phyloP scores from a whole-genome alignment of 2,888 invertebrate species.

The Automeris io region DNA sequence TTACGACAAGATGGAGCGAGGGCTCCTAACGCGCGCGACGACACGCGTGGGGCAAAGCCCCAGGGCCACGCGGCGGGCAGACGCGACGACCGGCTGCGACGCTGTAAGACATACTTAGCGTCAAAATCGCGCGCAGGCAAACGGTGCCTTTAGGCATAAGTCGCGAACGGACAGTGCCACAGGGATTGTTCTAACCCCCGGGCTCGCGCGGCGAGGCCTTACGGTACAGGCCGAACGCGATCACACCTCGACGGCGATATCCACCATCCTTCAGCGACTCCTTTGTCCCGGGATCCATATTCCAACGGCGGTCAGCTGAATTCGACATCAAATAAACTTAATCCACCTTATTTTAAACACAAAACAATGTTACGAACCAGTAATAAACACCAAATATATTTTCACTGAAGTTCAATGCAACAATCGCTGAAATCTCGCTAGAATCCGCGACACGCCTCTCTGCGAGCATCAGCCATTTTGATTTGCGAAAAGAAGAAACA shows the following conservation, averaged over 20 bases:
- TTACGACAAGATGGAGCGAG: slow-evolving; percentile 59
- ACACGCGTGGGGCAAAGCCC: slow-evolving; percentile 50
- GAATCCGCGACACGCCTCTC: slow-evolving; percentile 67
- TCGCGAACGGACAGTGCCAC: slow-evolving; percentile 61
- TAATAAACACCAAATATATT: slow-evolving; percentile 63
- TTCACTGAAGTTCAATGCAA: slow-evolving; percentile 68
- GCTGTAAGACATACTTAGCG: slow-evolving; percentile 69
- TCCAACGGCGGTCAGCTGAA: slow-evolving; percentile 27
- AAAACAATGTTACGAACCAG: slow-evolving; percentile 76
- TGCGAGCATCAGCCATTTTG: slow-evolving; percentile 70
- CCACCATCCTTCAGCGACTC: slow-evolving; percentile 11
- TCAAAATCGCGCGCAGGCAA: slow-evolving; percentile 55
- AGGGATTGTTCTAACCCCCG: slow-evolving; percentile 65
- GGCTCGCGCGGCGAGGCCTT: slow-evolving; percentile 64
- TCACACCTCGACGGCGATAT: slow-evolving; percentile 8
- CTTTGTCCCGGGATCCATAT: slow-evolving; percentile 18
- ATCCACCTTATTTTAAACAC: slow-evolving; percentile 68
- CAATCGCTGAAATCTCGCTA: slow-evolving; percentile 51
- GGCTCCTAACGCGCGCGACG: slow-evolving; percentile 73
- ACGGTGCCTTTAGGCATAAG: slow-evolving; percentile 40
- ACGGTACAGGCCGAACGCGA: slow-evolving; percentile 58
- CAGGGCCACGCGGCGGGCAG: slow-evolving; percentile 62
- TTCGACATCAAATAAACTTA: slow-evolving; percentile 57
- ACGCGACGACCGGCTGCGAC: slow-evolving; percentile 63
- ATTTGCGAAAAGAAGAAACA: slow-evolving; percentile 33